Percentiles rank a stretch among this genome's conserved stretches.
Conservation (phyloP, 2,797 vertebrate species). For the Otolemur crassicaudatus region DNA sequence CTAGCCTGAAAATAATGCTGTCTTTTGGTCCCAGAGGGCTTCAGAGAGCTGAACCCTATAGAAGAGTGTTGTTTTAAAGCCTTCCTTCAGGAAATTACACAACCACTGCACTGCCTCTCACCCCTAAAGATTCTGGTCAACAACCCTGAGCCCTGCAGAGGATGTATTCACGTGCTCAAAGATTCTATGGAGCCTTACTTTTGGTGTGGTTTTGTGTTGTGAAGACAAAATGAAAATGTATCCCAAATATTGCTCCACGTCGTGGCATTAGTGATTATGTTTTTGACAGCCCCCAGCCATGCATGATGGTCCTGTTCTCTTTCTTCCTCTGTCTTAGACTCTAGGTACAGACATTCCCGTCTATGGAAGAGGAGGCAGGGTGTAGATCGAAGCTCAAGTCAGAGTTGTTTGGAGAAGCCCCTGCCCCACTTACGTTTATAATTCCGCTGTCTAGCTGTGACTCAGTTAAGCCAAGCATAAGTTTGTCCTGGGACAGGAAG, state of each 20-base stretch:
- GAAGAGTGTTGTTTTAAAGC: not conserved
- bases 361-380: not conserved
- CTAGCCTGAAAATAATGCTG: not conserved
- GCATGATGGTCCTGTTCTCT: accelerated
- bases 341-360: not conserved
- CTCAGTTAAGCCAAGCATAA: constrained; percentile 36
- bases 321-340: not conserved
- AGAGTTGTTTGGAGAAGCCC: constrained; percentile 18
- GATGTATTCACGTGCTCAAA: not conserved
- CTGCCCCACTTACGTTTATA: not conserved
- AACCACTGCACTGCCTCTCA: not conserved
- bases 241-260: not conserved
- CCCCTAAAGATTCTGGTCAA: not conserved
- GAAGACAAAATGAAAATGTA: not conserved
- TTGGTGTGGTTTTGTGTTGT: not conserved
- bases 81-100: not conserved
- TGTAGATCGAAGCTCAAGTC: constrained; percentile 3
- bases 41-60: not conserved
- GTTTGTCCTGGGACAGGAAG: not conserved
- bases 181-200: not conserved
- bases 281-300: not conserved
- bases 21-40: not conserved
- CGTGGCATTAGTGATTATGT: not conserved
- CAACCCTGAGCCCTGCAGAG: not conserved
- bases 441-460: constrained; percentile 53